Base-by-base conservation (phyloP, 64 coral and sea anemone genomes). In the Trachythela sp. region DNA sequence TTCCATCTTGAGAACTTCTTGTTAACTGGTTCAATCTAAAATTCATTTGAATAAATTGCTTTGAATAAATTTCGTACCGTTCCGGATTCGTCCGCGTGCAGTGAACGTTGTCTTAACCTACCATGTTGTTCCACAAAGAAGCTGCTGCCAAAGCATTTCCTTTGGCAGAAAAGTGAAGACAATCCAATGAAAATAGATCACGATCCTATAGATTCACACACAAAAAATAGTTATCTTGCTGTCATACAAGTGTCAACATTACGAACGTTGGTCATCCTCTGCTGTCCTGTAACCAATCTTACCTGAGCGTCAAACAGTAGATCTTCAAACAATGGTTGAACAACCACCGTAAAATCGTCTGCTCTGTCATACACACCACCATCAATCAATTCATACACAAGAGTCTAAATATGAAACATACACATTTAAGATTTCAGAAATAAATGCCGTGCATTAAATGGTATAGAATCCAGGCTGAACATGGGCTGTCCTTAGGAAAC, bases 71-170 rank as follows among this genome's bases (percentile, higher is more conserved):
- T n/a, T n/a, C n/a, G n/a, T n/a, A n/a, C n/a, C n/a, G n/a, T n/a
- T n/a, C n/a, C n/a, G n/a, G n/a, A n/a, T n/a, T n/a, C n/a, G n/a
- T n/a, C n/a, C n/a, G n/a, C n/a, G n/a, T n/a, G n/a, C n/a, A n/a
- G n/a, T n/a, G n/a, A n/a, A n/a, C n/a, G n/a, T n/a, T n/a, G n/a
- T n/a, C n/a, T n/a, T n/a, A n/a, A 88, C 14, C 29, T 10, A 97
- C 95, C 95, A 97, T 97, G 40, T 92, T 97, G 3, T 90, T 97
- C 95, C 95, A 97, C 43, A 97, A 84, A 18, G 93, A 93, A 29
- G 89, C 17, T 9, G 95, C 95, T 70, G 95, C 95, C 84, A 91
- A 85, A 37, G 91, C 88, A 35, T 97, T 93, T 35, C 95, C 95
- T 37, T 84, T 85, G 40, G 84, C 87, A 26, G 93, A 94, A 13